A percentile compares a stretch with the other conserved stretches of the same genome.
Evolutionary conservation across 2,113 vertebrate species (phyloP).

Genomic region (Amblyornis subalaris): DNA sequence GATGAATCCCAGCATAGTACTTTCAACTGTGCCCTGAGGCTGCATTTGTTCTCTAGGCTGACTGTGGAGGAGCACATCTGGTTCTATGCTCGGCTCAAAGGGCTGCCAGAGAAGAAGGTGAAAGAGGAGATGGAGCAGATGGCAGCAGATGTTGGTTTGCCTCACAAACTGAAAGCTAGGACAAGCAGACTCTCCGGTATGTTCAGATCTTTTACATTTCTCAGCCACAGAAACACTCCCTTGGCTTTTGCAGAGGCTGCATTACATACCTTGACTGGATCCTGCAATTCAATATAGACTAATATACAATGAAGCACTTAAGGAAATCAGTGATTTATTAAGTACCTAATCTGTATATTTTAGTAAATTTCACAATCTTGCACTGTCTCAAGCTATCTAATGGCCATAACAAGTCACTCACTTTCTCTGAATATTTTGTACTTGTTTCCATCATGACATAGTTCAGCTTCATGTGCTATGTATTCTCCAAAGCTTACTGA

Average conservation of each 20-base stretch:
- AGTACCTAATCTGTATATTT: neutral
- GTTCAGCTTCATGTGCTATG: neutral
- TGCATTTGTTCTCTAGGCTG: conserved; percentile 72
- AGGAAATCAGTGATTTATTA: neutral
- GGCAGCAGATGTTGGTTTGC: conserved; percentile 87
- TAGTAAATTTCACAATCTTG: neutral
- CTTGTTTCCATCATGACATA: neutral
- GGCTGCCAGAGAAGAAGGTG: conserved; percentile 84
- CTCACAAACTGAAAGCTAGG: conserved; percentile 84
- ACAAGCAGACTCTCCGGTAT: conserved; percentile 90
- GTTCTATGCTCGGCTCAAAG: conserved; percentile 96
- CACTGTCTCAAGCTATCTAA: neutral
- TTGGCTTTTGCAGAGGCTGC: neutral
- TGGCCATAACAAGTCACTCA: neutral
- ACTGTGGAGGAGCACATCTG: conserved; percentile 98
- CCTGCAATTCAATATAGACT: neutral
- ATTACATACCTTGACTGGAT: neutral
- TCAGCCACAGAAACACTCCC: neutral
- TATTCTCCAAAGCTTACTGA: neutral
- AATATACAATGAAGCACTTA: neutral
- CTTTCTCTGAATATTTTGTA: neutral
- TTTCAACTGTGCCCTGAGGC: neutral
- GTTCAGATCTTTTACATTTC: neutral
- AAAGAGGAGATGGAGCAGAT: conserved; percentile 90
- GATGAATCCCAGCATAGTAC: neutral